A percentile compares a stretch with the other conserved stretches of the same genome.
These are phyloP conservation scores for Dendronephthya gigantea DNA, from an alignment of 64 coral and sea anemone species.

Conservation along the genomic window DNA sequence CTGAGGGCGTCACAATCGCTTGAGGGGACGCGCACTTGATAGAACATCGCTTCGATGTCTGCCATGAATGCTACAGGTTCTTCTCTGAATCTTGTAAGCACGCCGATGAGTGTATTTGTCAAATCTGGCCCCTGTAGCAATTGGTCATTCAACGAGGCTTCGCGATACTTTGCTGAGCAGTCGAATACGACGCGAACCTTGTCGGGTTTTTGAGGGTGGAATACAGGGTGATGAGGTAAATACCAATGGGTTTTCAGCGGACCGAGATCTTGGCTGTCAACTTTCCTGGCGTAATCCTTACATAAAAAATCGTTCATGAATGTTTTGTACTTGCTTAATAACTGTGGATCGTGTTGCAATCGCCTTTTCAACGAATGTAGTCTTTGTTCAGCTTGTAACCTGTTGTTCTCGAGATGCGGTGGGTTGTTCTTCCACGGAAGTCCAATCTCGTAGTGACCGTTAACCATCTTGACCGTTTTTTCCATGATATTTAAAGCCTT, in stretches of 20 bases:
- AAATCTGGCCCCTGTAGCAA: too few relatives aligned
- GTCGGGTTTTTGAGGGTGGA: neutral
- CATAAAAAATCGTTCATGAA: slow-evolving; percentile 1
- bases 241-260: neutral
- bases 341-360: neutral
- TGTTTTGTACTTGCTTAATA: neutral
- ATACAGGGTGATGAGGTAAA: too few relatives aligned
- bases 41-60: too few relatives aligned
- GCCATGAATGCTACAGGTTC: too few relatives aligned
- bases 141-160: too few relatives aligned
- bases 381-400: neutral
- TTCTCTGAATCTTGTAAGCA: too few relatives aligned
- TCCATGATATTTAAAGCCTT: too few relatives aligned
- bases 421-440: neutral
- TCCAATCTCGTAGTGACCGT: neutral
- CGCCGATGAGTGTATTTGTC: too few relatives aligned
- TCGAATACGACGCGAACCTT: too few relatives aligned
- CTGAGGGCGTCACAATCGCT: too few relatives aligned
- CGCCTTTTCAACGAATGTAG: neutral
- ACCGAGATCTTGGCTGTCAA: neutral
- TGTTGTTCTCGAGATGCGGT: neutral
- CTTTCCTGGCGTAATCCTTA: neutral
- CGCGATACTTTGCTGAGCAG: too few relatives aligned
- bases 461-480: neutral
- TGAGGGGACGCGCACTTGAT: too few relatives aligned